Base-by-base conservation (phyloP, 2,888 invertebrate species). In the Seira ritae region DNA sequence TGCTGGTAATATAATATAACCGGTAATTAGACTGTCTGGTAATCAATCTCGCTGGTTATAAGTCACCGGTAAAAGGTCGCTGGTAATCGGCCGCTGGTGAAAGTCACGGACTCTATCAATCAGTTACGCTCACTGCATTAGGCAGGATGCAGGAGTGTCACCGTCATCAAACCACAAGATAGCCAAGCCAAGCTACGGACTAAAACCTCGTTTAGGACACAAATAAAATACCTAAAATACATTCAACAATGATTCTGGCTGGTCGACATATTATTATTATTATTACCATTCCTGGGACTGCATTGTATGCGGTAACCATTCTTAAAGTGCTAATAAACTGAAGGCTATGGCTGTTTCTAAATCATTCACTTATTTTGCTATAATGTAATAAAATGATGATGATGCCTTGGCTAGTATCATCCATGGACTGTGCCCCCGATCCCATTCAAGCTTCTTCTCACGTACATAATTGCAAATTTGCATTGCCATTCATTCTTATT, bases 401-500 rank as follows among this genome's bases (percentile, higher is more conserved):
- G 62, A 62, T 62, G 62, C 62, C 4, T 62, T 20, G 62, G 62
- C 12, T 19, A 62, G 62, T 55, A 55, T 55, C 55, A 55, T 62
- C 62, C 70, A 70, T 68, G 31, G 31, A 68, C 19, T 68, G 20
- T 37, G 19, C 15, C 42, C 37, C 46, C 46, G 46, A 70, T 70
- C 46, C 46, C 20, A 42, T 37, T 46, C 20, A 6, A 19, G 22
- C 70, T 46, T 70, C 37, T 46, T 46, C 12, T 46, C 68, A 20
- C 46, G 70, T 70, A 46, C 37, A 46, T 62, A 62, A 62, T 70
- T 50, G 50, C 22, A 10, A 55, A 50, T 72, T 46, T 23, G 12
- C 72, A 72, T 65, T 62, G 50, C 8, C 46, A 74, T 24, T 50
- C 62, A 62, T 62, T 62, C 62, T 19, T 62, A 10, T 62, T 62